Percentiles rank a stretch among this genome's conserved stretches.
Evolutionary conservation across 2,113 vertebrate species (phyloP).

Genomic region (Ochotona curzoniae): DNA sequence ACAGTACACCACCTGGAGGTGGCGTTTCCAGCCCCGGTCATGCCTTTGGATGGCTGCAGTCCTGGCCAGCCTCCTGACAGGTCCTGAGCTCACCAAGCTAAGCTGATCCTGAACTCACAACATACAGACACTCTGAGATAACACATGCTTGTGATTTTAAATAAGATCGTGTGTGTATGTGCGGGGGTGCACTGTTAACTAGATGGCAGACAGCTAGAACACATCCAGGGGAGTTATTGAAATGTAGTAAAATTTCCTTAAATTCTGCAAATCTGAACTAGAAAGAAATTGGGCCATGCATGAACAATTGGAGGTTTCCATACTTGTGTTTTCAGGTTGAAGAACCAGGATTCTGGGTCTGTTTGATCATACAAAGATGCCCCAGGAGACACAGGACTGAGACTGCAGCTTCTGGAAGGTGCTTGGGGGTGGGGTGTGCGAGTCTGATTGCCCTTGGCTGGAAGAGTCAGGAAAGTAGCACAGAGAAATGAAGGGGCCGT

Average conservation of each 20-base stretch:
- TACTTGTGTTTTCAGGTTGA: constrained; percentile 25
- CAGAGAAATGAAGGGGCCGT: background rate
- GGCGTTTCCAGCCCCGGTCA: background rate
- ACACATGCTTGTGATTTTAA: background rate
- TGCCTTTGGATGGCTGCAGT: background rate
- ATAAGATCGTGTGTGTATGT: background rate
- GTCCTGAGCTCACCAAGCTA: background rate
- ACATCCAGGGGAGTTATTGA: background rate
- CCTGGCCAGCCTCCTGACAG: background rate
- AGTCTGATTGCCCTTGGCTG: background rate
- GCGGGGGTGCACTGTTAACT: background rate
- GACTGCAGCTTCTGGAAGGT: background rate
- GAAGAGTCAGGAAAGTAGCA: background rate
- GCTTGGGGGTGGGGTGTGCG: background rate
- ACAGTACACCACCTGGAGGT: background rate
- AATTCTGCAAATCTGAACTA: background rate
- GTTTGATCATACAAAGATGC: background rate
- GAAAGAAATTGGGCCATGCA: background rate
- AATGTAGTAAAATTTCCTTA: background rate
- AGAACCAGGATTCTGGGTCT: background rate
- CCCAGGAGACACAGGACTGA: background rate
- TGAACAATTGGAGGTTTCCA: background rate
- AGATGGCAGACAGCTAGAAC: background rate
- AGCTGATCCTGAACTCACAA: background rate
- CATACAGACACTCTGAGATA: background rate